Evolutionary conservation across 2,888 invertebrate genomes (phyloP), one percentile per base, ranked within the genome.

Genomic region (Timandra comae): DNA sequence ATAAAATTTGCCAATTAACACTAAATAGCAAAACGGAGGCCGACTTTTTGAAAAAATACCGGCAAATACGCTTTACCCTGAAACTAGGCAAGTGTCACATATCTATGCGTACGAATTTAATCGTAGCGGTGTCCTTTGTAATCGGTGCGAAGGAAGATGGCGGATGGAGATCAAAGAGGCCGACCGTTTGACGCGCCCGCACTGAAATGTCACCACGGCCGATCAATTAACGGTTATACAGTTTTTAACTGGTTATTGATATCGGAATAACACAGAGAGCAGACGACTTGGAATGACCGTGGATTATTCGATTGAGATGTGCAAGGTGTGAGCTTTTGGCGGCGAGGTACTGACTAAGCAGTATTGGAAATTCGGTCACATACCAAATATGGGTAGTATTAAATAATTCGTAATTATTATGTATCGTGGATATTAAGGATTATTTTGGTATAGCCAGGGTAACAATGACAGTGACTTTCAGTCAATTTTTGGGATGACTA

Each of bases 141-240:
- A 46, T 31, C 38, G 52, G 44, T 51, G 55, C 46, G 48, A 50
- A 43, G 35, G 56, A 71, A 69, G 62, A 73, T 66, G 75, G 70
- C 72, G 60, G 32, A 23, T n/a, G 36, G 32, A 39, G 58, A 68
- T 78, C 77, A 84, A 81, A 84, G 60, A 51, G 13, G 63, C 79
- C 79, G 80, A 70, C 38, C 56, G 71, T 66, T 70, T 71, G 72
- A 68, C 63, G 63, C 67, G 56, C 63, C 66, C 62, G 65, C 71
- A 50, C 67, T 66, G 67, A 82, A 84, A 85, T 85, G 82, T 85
- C 84, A 82, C 82, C 82, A 73, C 73, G 74, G 70, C 74, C 70
- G 60, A 72, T 75, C 77, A 79, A 81, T 82, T 82, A 82, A 74
- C 70, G 60, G 67, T 56, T 68, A 69, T 68, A 58, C 67, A 57